A percentile compares a stretch with the other conserved stretches of the same genome.
Conservation (phyloP, 1,140 invertebrate species). For the Drosophila guanche region DNA sequence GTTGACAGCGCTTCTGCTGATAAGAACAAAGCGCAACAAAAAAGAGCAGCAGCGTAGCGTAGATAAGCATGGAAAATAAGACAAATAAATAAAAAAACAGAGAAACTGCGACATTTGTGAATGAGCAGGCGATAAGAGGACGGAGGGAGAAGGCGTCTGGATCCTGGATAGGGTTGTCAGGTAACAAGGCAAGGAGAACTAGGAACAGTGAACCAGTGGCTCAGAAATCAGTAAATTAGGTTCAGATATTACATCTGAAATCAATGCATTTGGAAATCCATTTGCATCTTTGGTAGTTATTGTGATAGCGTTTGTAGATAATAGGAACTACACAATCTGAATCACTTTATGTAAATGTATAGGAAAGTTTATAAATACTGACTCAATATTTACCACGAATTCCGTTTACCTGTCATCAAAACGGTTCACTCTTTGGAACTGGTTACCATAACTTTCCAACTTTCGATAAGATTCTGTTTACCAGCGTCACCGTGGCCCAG, state of each 20-base stretch:
- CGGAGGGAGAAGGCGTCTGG: not conserved
- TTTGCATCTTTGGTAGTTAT: conserved; percentile 2
- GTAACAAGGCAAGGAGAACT: too few species aligned
- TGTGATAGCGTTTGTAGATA: not conserved
- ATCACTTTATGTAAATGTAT: too few species aligned
- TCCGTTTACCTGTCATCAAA: too few species aligned
- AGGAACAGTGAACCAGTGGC: too few species aligned
- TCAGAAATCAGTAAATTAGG: too few species aligned
- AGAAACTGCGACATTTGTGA: conserved; percentile 5
- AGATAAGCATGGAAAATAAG: conserved; percentile 57
- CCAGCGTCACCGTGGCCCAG: not conserved
- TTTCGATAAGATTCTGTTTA: too few species aligned
- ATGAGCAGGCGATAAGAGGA: not conserved
- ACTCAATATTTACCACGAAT: too few species aligned
- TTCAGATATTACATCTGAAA: too few species aligned
- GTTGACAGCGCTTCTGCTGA: conserved; percentile 37
- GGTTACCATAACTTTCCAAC: too few species aligned
- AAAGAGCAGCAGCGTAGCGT: conserved; percentile 43
- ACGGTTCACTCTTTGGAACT: too few species aligned
- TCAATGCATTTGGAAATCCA: not conserved
- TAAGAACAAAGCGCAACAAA: conserved; percentile 62
- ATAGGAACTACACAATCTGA: not conserved
- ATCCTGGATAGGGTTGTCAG: too few species aligned
- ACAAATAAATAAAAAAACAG: conserved; percentile 7
- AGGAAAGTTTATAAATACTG: too few species aligned